Base-by-base conservation (phyloP, 2,797 vertebrate genomes). In the Podarcis lilfordi region DNA sequence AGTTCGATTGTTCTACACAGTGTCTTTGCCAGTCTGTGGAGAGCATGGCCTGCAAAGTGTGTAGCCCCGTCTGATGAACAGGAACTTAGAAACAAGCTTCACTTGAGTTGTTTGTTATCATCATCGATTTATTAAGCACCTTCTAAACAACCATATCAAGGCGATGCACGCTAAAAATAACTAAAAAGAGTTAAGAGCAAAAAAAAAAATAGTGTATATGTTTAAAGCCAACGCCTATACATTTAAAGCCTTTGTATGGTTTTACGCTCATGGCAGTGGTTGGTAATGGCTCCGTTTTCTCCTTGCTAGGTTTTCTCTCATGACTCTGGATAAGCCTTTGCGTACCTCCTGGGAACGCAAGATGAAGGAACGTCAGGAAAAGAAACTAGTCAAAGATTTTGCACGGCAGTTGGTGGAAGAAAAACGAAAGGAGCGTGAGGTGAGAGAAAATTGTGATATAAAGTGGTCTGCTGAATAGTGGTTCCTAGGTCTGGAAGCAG, bases 321-420 rank as follows among this genome's bases (percentile, higher is more conserved):
- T 99, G 97, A 93, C 98, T 19, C 97, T 97, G 92, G 98, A 98
- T 92, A 98, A 98, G 90, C 97, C 97, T 0, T 90, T 99, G 86
- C 97, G 92, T 66, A 94, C 96, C 0, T 98, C 99, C 3, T 99
- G 99, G 99, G 97, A 98, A 3, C 97, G 96, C 89, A 99, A 99
- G 95, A 98, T 99, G 98, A 96, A 96, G 94, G 97, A 97, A 13
- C 97, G 98, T 77, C 97, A 96, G 89, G 98, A 99, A 92, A 98
- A 91, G 93, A 96, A 97, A 19, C 85, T 97, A 69, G 91, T 98
- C 76, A 98, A 92, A 92, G 96, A 96, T 66, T 97, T 97, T 76
- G 95, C 98, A 0, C 91, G 95, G 55, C 97, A 98, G 82, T 95
- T 99, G 40, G 97, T 98, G 92, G 97, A 98, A 19, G 97, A 97